A percentile compares a stretch with the other conserved stretches of the same genome.
Conservation (phyloP, 2,797 vertebrate species). For the Semaprochilodus insignis region DNA sequence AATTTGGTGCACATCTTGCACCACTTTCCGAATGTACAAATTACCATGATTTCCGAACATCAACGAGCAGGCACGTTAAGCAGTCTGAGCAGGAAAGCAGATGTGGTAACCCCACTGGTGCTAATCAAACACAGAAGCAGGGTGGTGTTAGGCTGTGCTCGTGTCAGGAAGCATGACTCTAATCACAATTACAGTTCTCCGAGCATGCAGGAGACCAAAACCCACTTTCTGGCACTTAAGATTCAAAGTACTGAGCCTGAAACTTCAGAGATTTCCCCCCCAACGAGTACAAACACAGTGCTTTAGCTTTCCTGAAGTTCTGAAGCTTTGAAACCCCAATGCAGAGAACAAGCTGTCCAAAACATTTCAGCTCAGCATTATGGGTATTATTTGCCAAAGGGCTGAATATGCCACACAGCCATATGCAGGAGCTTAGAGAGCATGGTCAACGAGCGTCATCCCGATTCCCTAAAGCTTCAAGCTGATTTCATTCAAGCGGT, state of each 20-base stretch:
- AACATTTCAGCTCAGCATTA: background rate
- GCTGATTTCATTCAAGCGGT: slow-evolving; percentile 15
- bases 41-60: slow-evolving; percentile 11
- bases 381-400: background rate
- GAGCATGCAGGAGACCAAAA: background rate
- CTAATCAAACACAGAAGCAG: slow-evolving; percentile 3
- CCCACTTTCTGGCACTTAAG: background rate
- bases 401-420: background rate
- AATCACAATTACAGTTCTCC: background rate
- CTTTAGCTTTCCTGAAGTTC: background rate
- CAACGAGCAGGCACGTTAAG: background rate
- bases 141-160: background rate
- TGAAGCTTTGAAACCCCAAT: background rate
- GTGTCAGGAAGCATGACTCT: background rate
- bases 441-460: slow-evolving; percentile 1
- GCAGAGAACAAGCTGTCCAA: background rate
- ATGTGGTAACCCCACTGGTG: too few species aligned
- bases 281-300: background rate
- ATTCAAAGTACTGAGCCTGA: background rate
- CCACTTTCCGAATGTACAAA: background rate
- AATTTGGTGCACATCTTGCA: background rate
- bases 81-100: background rate
- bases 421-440: background rate
- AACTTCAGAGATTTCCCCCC: background rate
- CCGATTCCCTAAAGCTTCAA: background rate